Conservation (phyloP, 2,797 vertebrate genomes). For the Phaenicophaeus curvirostris region DNA sequence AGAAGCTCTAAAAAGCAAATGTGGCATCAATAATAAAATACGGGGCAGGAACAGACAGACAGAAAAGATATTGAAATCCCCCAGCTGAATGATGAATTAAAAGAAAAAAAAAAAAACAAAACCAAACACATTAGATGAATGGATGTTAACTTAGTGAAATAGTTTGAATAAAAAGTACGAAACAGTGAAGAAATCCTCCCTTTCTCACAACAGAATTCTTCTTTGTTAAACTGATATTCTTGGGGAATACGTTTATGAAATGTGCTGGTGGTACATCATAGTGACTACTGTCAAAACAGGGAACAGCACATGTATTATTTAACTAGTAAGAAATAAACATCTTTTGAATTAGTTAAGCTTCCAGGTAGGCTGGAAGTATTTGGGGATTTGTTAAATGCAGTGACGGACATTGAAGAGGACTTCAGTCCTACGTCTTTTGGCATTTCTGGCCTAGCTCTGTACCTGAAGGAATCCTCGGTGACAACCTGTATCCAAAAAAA, state of each 20-base stretch:
- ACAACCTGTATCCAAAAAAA: background rate
- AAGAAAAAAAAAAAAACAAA: background rate
- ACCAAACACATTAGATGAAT: background rate
- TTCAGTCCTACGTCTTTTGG: background rate
- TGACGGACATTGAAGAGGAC: background rate
- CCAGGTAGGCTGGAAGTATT: background rate
- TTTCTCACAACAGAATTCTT: background rate
- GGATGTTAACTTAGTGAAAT: background rate
- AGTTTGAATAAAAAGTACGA: background rate
- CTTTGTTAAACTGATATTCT: background rate
- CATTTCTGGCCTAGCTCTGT: background rate
- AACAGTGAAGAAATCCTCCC: background rate
- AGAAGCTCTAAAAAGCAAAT: background rate
- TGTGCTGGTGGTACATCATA: background rate
- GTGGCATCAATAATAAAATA: background rate
- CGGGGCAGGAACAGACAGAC: too few species aligned
- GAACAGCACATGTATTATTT: background rate
- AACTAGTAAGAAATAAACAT: background rate
- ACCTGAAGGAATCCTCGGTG: background rate
- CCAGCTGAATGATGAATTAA: background rate
- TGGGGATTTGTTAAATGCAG: background rate
- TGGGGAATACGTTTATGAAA: background rate
- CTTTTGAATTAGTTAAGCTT: background rate
- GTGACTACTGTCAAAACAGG: background rate
- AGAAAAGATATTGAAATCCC: background rate